A percentile compares a stretch with the other conserved stretches of the same genome.
Evolutionary conservation across 2,888 invertebrate species (phyloP).

Genomic region (Tromatobia lineatoria): DNA sequence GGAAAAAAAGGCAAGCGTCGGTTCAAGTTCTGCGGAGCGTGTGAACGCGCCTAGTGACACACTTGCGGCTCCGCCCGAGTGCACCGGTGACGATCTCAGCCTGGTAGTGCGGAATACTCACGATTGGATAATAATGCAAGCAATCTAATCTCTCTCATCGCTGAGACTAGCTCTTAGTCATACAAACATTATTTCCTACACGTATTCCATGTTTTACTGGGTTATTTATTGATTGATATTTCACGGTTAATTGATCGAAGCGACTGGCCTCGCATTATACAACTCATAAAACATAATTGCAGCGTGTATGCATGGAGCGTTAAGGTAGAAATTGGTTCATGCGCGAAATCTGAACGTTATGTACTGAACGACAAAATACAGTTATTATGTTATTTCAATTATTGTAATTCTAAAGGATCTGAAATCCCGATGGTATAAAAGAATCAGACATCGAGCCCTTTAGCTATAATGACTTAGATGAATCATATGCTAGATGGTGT

Average conservation of each 20-base stretch:
- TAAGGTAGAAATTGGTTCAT: conserved; percentile 1
- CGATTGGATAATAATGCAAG: conserved; percentile 43
- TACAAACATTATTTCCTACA: conserved; percentile 48
- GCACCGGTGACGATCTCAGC: conserved; percentile 14
- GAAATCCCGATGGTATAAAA: not conserved
- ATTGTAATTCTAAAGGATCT: not conserved
- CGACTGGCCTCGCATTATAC: conserved; percentile 12
- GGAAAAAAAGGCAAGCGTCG: conserved; percentile 18
- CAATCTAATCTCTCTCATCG: conserved; percentile 40
- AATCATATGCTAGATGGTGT: conserved; percentile 23
- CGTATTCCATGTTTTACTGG: conserved; percentile 37
- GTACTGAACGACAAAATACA: not conserved
- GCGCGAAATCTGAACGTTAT: not conserved
- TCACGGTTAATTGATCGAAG: conserved; percentile 22
- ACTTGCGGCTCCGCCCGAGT: conserved; percentile 53
- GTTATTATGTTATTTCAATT: conserved; percentile 11
- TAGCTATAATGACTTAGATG: conserved; percentile 11
- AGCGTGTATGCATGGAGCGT: not conserved
- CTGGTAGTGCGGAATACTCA: conserved; percentile 30
- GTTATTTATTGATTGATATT: conserved; percentile 34
- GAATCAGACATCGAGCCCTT: not conserved
- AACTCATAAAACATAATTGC: conserved; percentile 16
- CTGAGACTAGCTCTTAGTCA: conserved; percentile 40
- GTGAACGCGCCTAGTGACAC: conserved; percentile 65
- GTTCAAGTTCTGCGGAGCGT: conserved; percentile 62